A percentile compares a stretch with the other conserved stretches of the same genome.
Conservation (phyloP, 1,140 invertebrate species). For the Hyles vespertilio region DNA sequence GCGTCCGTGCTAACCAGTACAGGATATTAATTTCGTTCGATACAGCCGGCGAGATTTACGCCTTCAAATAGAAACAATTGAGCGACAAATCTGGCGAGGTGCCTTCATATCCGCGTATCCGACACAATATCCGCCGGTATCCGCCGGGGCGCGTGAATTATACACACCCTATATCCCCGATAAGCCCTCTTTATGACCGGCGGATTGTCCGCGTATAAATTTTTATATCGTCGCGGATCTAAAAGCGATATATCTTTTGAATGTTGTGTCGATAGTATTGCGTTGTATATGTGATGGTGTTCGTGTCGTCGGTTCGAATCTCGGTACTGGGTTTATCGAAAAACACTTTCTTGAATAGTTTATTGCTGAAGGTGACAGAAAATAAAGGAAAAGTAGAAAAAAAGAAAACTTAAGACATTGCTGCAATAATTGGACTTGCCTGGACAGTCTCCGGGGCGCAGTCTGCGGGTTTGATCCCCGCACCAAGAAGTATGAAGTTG, state of each 20-base stretch:
- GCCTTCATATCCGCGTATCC: slow-evolving; percentile 22
- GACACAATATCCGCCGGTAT: slow-evolving; percentile 22
- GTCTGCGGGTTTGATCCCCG: too few relatives aligned
- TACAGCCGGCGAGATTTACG: slow-evolving; percentile 8
- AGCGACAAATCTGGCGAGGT: slow-evolving; percentile 21
- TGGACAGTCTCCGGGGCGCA: too few relatives aligned
- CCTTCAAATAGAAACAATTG: slow-evolving; percentile 19
- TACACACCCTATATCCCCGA: slow-evolving; percentile 26
- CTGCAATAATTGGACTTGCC: too few relatives aligned
- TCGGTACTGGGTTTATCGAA: too few relatives aligned
- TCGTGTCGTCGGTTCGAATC: too few relatives aligned
- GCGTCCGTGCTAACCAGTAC: too few relatives aligned
- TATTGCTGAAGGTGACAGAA: too few relatives aligned
- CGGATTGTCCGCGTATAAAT: slow-evolving; percentile 38
- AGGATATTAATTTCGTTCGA: too few relatives aligned
- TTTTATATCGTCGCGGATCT: slow-evolving; percentile 36
- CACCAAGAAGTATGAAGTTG: too few relatives aligned
- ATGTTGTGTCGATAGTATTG: background rate
- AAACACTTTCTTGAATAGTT: too few relatives aligned
- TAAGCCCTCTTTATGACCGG: slow-evolving; percentile 33
- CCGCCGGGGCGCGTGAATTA: slow-evolving; percentile 32
- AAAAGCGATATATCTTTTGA: slow-evolving; percentile 22
- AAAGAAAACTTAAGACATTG: too few relatives aligned
- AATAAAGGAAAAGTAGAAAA: too few relatives aligned
- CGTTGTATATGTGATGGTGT: background rate